Conservation (phyloP, 2,797 vertebrate genomes). For the Smutsia temminckii region DNA sequence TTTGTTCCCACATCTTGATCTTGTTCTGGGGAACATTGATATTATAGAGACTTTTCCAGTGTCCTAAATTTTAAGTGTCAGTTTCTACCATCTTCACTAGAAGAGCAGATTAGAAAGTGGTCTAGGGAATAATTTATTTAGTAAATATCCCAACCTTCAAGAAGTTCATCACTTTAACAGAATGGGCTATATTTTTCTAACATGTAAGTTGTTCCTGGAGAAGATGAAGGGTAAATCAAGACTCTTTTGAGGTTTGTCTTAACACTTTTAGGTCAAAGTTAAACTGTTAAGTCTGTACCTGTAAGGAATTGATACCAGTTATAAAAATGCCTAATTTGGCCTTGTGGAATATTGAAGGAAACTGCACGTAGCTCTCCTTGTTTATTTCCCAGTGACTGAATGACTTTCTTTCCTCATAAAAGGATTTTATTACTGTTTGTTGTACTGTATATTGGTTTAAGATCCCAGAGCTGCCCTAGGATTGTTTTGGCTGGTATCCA, state of each 20-base stretch:
- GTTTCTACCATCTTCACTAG: neutral
- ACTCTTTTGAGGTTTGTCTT: neutral
- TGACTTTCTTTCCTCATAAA: neutral
- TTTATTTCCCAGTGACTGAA: conserved; percentile 8
- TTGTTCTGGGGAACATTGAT: neutral
- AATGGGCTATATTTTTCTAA: conserved; percentile 7
- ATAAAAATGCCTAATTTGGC: neutral
- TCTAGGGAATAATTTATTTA: neutral
- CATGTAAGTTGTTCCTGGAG: neutral
- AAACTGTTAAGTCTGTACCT: neutral
- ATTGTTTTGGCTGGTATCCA: neutral
- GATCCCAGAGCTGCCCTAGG: neutral
- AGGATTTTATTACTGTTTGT: conserved; percentile 11
- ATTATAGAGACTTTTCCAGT: neutral
- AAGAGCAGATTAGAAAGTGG: neutral
- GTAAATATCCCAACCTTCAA: neutral
- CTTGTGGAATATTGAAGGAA: neutral
- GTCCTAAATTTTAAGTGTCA: neutral
- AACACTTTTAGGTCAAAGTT: neutral
- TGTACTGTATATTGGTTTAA: neutral
- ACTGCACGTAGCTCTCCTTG: neutral
- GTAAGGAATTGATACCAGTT: neutral
- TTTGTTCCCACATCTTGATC: neutral
- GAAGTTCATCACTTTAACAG: neutral
- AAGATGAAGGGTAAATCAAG: neutral